A percentile compares a stretch with the other conserved stretches of the same genome.
phyloP scores from a whole-genome alignment of 2,797 vertebrate genomes.

The Rhynchonycteris naso region DNA sequence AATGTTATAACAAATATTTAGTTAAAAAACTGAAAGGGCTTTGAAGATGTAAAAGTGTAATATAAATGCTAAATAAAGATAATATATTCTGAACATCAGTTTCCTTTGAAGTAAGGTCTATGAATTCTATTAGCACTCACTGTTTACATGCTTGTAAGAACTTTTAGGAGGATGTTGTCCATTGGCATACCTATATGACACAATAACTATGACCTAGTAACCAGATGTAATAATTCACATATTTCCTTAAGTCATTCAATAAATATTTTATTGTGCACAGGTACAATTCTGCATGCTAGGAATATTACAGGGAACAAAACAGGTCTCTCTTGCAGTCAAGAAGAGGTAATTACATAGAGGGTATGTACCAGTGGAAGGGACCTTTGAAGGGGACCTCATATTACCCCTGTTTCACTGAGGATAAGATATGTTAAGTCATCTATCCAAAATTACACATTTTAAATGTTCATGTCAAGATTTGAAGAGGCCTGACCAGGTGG shows the following conservation, averaged over 20 bases:
- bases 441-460: neutral
- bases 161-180: constrained; percentile 63
- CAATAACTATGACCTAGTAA: neutral
- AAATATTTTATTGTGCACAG: neutral
- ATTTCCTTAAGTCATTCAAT: neutral
- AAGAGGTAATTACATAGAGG: neutral
- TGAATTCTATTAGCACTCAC: constrained; percentile 76
- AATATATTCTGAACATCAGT: constrained; percentile 77
- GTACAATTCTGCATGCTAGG: neutral
- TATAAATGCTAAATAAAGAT: constrained; percentile 82
- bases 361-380: neutral
- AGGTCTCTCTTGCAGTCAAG: neutral
- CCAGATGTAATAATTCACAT: neutral
- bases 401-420: neutral
- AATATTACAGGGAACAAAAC: neutral
- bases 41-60: constrained; percentile 76
- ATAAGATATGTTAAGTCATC: neutral
- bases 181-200: neutral
- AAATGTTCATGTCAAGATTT: neutral
- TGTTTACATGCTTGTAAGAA: constrained; percentile 75
- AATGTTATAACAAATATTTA: constrained; percentile 76
- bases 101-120: constrained; percentile 76
- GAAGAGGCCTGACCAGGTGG: too few species aligned
- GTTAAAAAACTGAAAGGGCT: constrained; percentile 71
- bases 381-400: neutral